Base-by-base conservation (phyloP, 1,140 invertebrate genomes). In the Cydia splendana region DNA sequence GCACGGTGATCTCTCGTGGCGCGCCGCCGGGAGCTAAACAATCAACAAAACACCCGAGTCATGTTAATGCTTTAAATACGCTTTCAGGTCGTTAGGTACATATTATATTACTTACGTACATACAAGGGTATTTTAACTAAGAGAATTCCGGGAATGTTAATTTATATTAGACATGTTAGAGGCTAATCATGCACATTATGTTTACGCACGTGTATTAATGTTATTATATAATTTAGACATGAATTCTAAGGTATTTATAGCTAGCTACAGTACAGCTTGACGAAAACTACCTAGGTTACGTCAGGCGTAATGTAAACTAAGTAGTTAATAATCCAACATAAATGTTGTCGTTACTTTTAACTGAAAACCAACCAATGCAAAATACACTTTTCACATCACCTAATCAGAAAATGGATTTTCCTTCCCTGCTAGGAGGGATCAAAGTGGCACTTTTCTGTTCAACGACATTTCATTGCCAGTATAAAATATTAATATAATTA, bases 1-100 rank as follows among this genome's bases (percentile, higher is more conserved):
- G 82, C 12, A 93, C 85, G 1, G 86, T 88, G 74, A 93, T 89
- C 67, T 91, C 90, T 5, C 90, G 86, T 7, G 91, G 91, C 13
- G 89, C 85, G 69, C 90, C 91, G 77, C 91, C 90, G 53, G 90
- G 91, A 38, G 91, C 91, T 93, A 28, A 67, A 51, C 67, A 71
- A 78, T 51, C 42, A 74, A 51, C 30, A 10, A 15, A 53, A 48
- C 28, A 20, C 38, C 38, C 65, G 65, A 2, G 65, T 42, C 67
- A 71, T 38, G 24, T 18, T 71, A 38, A 71, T 71, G 67, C 18
- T 20, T 24, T 24, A 24, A 24, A 24, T 69, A 53, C 15, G 51
- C 18, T 62, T 62, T 62, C n/a, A 57, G 57, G 2, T 57, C 53
- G 53, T 57, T 57, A 57, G 1, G 1, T 24, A 24, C 24, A 24